A percentile compares a stretch with the other conserved stretches of the same genome.
These are phyloP conservation scores for Sebastes trivittatus DNA, from an alignment of 2,797 vertebrate genomes.

Conservation along the genomic window DNA sequence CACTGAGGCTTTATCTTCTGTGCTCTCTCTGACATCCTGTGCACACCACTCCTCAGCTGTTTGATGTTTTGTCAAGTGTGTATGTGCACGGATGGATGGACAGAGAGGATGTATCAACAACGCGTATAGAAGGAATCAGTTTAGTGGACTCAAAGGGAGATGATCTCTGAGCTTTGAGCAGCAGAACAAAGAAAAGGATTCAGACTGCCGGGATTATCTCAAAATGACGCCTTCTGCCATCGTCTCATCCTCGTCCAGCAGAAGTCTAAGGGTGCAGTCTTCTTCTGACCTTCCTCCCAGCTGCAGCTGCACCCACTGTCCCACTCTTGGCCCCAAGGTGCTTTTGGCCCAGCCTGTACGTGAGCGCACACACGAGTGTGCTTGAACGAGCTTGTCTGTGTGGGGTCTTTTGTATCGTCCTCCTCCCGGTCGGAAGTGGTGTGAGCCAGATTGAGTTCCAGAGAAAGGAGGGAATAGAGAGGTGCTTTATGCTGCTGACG, in stretches of 20 bases:
- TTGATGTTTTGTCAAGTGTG: constrained; percentile 17
- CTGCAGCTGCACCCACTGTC: constrained; percentile 67
- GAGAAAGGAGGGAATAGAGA: constrained; percentile 46
- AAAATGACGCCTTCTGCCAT: constrained; percentile 10
- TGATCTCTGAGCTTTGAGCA: neutral
- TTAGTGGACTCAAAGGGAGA: constrained; percentile 16
- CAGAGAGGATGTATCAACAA: constrained; percentile 4
- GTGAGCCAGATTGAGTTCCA: constrained; percentile 48
- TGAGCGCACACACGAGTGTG: neutral
- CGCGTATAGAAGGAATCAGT: neutral
- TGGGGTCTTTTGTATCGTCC: constrained; percentile 37
- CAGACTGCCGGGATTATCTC: constrained; percentile 19
- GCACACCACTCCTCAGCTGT: neutral
- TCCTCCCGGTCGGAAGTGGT: constrained; percentile 58
- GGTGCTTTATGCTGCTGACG: constrained; percentile 57
- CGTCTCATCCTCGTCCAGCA: constrained; percentile 56
- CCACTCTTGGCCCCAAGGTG: constrained; percentile 61
- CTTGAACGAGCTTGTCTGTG: constrained; percentile 39
- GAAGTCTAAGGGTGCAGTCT: constrained; percentile 30
- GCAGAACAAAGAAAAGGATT: constrained; percentile 49
- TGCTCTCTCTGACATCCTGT: neutral
- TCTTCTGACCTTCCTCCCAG: constrained; percentile 28
- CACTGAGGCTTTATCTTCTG: neutral
- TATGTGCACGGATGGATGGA: neutral
- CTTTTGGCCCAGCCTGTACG: constrained; percentile 25